These are phyloP conservation scores for Bubalus kerabau DNA, from an alignment of 2,113 vertebrate genomes.

Conservation along the genomic window DNA sequence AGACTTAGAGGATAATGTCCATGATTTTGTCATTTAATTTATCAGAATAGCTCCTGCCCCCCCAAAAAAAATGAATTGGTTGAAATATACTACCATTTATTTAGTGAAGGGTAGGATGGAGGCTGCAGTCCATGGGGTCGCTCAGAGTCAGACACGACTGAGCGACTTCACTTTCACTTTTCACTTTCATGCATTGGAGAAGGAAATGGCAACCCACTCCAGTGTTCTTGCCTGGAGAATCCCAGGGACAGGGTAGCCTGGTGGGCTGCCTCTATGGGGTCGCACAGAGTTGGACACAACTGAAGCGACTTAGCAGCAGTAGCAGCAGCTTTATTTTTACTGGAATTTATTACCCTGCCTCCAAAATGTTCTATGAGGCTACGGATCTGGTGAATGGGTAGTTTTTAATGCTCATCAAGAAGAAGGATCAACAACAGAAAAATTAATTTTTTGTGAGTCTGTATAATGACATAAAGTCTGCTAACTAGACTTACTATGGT, in stretches of 20 bases:
- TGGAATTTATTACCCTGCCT: background rate
- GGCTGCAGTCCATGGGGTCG: too few relatives aligned
- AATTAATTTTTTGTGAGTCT: background rate
- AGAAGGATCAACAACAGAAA: background rate
- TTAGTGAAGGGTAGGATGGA: background rate
- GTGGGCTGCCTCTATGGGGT: too few relatives aligned
- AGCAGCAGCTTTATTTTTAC: background rate
- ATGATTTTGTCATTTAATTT: background rate
- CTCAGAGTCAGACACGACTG: too few relatives aligned
- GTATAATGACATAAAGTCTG: background rate
- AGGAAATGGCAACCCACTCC: too few relatives aligned
- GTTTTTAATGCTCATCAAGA: background rate
- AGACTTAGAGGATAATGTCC: background rate
- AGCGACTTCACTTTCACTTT: too few relatives aligned
- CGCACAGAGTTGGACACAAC: accelerated
- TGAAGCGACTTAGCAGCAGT: too few relatives aligned
- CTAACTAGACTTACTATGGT: background rate
- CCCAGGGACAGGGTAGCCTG: too few relatives aligned
- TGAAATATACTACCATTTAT: background rate
- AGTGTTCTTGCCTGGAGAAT: too few relatives aligned
- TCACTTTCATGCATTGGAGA: too few relatives aligned
- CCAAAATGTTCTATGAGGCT: background rate
- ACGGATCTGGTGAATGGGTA: background rate
- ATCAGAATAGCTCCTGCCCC: background rate
- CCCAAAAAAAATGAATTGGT: background rate